Evolutionary conservation across 1,140 invertebrate species (phyloP), one percentile per base, ranked within the genome.

Genomic region (Popillia japonica): DNA sequence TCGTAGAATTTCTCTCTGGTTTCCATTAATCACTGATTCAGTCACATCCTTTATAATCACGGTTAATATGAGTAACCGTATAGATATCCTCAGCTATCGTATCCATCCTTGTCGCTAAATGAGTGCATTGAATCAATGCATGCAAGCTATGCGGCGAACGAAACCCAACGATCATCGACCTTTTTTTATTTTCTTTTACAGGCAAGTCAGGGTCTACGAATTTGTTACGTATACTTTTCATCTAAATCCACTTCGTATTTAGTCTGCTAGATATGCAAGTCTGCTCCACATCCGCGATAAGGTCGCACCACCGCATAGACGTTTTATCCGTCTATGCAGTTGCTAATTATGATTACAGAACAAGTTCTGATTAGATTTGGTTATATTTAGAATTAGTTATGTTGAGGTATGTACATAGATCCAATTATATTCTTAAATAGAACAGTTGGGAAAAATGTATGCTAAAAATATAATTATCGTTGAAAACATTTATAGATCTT

Each of bases 231-330:
- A 10, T 34, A 27, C 61, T 68, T 23, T 27, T 34, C 61, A 27
- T 68, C 61, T 68, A 68, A 68, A 68, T 68, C 61, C 27, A 68
- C 22, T 68, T 22, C 20, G 20, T 68, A 68, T 68, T 68, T 68
- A 68, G 61, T 68, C 61, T 68, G 22, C 61, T 68, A 68, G 61
- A 68, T 68, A 68, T 68, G 61, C 7, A 23, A 68, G 61, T 68
- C 61, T 68, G 61, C 17, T 34, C 61, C 61, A 68, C 61, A 68
- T 68, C 61, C 61, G 61, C 27, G 61, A 68, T 68, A 68, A 68
- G 10, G 20, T 34, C 27, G 27, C 4, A 34, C 27, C 20, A 68
- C 27, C 61, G 22, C 61, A 55, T 34, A 14, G 11, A 22, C 61
- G 22, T 22, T 20, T 68, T 27, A 68, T 68, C 8, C 27, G 22